These are phyloP conservation scores for Monochamus saltuarius DNA, from an alignment of 1,140 invertebrate genomes.

Conservation along the genomic window DNA sequence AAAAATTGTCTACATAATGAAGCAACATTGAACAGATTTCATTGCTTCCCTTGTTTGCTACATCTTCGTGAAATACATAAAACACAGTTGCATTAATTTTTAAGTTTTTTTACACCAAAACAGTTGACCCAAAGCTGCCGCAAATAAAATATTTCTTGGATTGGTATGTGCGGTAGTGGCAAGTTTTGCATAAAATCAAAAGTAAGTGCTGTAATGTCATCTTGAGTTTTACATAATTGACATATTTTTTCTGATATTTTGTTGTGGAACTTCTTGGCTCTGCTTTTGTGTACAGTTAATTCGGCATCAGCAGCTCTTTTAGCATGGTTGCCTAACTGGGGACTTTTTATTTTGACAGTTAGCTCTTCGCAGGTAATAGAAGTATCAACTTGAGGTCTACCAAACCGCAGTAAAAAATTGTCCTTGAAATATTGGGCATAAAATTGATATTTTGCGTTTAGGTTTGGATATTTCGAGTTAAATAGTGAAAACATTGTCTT, in stretches of 20 bases:
- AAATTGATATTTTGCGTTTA: conserved; percentile 3
- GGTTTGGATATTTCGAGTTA: neutral
- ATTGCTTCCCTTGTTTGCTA: no score
- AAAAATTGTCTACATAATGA: no score
- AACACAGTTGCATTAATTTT: no score
- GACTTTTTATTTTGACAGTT: conserved; percentile 11
- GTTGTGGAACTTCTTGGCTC: conserved; percentile 8
- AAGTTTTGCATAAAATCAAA: no score
- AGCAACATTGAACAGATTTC: no score
- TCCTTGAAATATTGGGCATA: conserved; percentile 30
- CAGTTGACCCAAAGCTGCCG: no score
- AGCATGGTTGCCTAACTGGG: conserved; percentile 22
- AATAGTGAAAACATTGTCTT: neutral
- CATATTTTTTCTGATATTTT: conserved; percentile 6
- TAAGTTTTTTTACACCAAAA: no score
- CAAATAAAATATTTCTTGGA: no score
- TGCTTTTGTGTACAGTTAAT: conserved; percentile 4
- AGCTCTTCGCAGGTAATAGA: conserved; percentile 36
- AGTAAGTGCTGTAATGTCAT: no score
- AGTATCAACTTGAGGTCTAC: conserved; percentile 29
- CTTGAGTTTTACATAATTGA: no score
- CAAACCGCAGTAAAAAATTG: conserved; percentile 36
- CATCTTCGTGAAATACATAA: no score
- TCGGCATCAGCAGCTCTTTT: conserved; percentile 24
- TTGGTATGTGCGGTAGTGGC: no score